Conservation (phyloP, 2,113 vertebrate species). For the Eurypyga helias region DNA sequence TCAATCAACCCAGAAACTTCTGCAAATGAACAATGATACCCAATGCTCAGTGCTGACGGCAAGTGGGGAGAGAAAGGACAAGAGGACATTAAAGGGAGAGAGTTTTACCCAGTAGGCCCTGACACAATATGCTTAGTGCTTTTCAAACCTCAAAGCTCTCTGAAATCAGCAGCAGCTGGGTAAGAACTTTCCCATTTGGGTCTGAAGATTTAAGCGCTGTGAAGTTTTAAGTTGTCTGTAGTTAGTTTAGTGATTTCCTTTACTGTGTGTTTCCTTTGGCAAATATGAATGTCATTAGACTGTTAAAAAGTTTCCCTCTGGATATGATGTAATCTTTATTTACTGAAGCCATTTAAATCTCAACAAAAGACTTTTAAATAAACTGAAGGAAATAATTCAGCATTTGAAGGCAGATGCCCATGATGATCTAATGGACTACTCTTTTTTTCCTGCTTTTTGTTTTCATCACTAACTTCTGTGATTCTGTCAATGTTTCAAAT, state of each 20-base stretch:
- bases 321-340: not conserved
- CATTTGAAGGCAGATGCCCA: constrained; percentile 18
- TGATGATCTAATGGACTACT: not conserved
- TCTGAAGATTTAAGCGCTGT: not conserved
- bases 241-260: constrained; percentile 6
- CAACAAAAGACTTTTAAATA: not conserved
- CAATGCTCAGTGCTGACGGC: not conserved
- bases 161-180: not conserved
- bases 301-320: not conserved
- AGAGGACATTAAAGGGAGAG: not conserved
- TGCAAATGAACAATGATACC: not conserved
- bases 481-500: constrained; percentile 19
- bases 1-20: not conserved
- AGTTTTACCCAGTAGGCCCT: not conserved
- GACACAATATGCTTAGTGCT: not conserved
- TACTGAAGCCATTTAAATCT: not conserved
- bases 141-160: not conserved
- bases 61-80: not conserved
- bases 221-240: not conserved
- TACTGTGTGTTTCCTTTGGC: not conserved
- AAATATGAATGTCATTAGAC: not conserved
- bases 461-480: constrained; percentile 2
- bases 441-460: not conserved
- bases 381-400: not conserved
- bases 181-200: not conserved